Conservation (phyloP, 2,888 invertebrate species). For the Cephus nigrinus region DNA sequence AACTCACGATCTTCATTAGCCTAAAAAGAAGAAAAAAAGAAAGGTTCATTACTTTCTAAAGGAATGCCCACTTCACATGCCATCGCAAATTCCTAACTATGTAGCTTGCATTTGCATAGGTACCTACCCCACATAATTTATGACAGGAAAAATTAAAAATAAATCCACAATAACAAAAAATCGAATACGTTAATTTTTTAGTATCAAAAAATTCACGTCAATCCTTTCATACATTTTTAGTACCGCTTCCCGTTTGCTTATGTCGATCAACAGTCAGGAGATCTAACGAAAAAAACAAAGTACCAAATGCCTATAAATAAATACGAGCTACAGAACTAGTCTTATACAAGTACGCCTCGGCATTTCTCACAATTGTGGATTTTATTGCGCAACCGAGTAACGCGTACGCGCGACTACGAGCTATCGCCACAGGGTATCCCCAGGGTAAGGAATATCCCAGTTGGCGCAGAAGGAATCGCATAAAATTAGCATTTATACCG, state of each 20-base stretch:
- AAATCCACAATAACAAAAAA: not conserved
- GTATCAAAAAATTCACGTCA: not conserved
- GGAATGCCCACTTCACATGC: not conserved
- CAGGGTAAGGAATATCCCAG: conserved; percentile 5
- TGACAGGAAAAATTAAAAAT: not conserved
- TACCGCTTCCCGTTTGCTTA: not conserved
- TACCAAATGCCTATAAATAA: not conserved
- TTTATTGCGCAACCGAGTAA: conserved; percentile 42
- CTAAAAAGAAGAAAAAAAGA: not conserved
- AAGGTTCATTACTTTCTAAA: not conserved
- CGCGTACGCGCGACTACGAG: conserved; percentile 24
- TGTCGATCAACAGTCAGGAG: not conserved
- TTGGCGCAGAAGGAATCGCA: conserved; percentile 42
- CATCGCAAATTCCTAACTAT: not conserved
- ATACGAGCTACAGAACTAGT: not conserved
- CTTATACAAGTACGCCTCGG: conserved; percentile 10
- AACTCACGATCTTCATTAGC: not conserved
- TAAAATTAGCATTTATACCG: conserved; percentile 59
- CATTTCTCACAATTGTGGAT: conserved; percentile 47
- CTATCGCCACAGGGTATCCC: conserved; percentile 14
- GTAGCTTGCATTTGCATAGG: not conserved
- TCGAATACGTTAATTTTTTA: not conserved
- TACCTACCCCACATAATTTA: not conserved
- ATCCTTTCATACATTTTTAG: not conserved
- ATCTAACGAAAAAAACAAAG: not conserved